Evolutionary conservation across 2,888 invertebrate species (phyloP), one percentile per base, ranked within the genome.

Genomic region (Emesis russula): DNA sequence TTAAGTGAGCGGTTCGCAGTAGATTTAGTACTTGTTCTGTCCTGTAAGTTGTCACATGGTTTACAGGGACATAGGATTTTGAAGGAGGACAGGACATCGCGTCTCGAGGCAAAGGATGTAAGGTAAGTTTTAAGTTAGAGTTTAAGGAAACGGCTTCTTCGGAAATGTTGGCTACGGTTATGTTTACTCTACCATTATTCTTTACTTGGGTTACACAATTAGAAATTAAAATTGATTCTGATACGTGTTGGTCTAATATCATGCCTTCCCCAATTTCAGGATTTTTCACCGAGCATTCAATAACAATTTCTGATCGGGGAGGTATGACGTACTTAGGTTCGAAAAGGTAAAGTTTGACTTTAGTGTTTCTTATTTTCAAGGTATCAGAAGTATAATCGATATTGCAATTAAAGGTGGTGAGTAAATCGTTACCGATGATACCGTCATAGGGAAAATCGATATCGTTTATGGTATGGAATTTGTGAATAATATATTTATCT

Each of bases 251-350:
- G 70, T 92, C 90, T 25, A 88, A 5, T 6, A 93, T 81, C 1
- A 92, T n/a, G 9, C 90, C 91, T 85, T 94, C 94, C 78, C 86
- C 87, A 3, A 94, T 15, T 71, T 94, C 81, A 18, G 94, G 91
- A 31, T 94, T 94, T 4, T 2, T 1, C 0, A 94, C 92, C 15
- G 95, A 81, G 38, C 94, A 95, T 89, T 95, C 94, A 7, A 94
- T 92, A 0, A 91, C 74, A 0, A 81, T 85, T 86, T 94, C 94
- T 0, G 92, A 78, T n/a, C 94, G 36, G 73, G 93, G 82, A 15
- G 92, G 87, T 36, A 93, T 93, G 0, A 70, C 18, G 75, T 90
- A 94, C 1, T 44, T 31, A 5, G 95, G 95, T 4, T 95, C 92
- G 38, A 13, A 33, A 25, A 89, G 90, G 7, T 6, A 74, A 44